Conservation (phyloP, 1,140 invertebrate species). For the Solenopsis invicta region DNA sequence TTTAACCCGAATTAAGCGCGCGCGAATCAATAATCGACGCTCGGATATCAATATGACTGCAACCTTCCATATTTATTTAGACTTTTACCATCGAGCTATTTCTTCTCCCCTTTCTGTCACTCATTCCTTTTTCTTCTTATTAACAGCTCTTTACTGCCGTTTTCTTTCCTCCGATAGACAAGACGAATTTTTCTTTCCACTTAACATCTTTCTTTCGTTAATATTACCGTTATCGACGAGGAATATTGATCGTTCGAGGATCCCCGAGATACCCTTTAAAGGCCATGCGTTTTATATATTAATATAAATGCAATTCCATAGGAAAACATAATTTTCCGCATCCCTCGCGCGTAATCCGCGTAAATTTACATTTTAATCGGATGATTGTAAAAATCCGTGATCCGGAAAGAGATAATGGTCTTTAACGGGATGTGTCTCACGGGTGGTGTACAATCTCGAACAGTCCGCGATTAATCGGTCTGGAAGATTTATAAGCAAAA, state of each 20-base stretch:
- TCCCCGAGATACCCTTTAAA: neutral
- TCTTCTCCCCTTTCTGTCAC: neutral
- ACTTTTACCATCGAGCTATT: conserved; percentile 17
- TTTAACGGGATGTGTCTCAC: conserved; percentile 4
- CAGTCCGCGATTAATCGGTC: neutral
- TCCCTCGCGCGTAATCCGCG: neutral
- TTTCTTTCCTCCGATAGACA: neutral
- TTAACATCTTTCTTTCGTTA: neutral
- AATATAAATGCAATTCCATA: neutral
- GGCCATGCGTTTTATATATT: conserved; percentile 13
- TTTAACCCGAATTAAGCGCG: conserved; percentile 45
- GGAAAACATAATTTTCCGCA: neutral
- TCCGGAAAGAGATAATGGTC: conserved; percentile 3
- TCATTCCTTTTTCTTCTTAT: neutral
- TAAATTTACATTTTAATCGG: neutral
- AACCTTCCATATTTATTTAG: conserved; percentile 29
- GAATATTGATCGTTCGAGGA: conserved; percentile 39
- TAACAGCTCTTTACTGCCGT: neutral
- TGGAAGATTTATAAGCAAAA: neutral
- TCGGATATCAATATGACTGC: conserved; percentile 11
- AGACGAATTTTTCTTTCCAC: neutral
- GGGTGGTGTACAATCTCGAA: conserved; percentile 39
- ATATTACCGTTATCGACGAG: neutral
- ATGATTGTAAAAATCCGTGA: neutral
- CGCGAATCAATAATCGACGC: conserved; percentile 30